A percentile compares a stretch with the other conserved stretches of the same genome.
Evolutionary conservation across 1,140 invertebrate genomes (phyloP).

Genomic region (Tribolium castaneum): DNA sequence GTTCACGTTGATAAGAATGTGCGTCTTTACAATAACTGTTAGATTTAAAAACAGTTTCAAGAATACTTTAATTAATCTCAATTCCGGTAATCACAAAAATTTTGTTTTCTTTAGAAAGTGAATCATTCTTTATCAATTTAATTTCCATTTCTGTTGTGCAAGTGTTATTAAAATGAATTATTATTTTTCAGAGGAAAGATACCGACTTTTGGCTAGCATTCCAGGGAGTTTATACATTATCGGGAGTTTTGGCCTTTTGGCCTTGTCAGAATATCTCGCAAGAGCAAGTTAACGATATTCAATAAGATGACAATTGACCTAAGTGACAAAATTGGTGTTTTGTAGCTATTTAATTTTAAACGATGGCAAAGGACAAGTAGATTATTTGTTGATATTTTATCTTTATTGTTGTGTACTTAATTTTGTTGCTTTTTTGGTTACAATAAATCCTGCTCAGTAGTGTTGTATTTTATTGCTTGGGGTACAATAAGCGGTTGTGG

Average conservation of each 20-base stretch:
- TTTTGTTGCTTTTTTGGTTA: conserved; percentile 13
- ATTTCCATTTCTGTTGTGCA: conserved; percentile 12
- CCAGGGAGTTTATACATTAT: conserved; percentile 75
- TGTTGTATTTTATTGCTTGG: not conserved
- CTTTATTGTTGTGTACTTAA: conserved; percentile 21
- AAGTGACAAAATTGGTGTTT: not conserved
- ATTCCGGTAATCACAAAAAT: too few species aligned
- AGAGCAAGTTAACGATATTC: not conserved
- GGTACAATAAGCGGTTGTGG: not conserved
- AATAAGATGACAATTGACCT: not conserved
- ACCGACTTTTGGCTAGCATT: conserved; percentile 77
- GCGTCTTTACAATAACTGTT: too few species aligned
- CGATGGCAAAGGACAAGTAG: not conserved
- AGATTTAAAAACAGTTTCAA: too few species aligned
- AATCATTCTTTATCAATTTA: not conserved
- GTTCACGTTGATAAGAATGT: too few species aligned
- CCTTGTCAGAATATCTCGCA: conserved; percentile 62
- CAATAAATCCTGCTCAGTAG: not conserved
- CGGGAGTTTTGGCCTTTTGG: conserved; percentile 73
- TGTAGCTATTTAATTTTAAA: conserved; percentile 19
- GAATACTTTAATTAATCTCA: too few species aligned
- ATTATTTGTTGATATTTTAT: conserved; percentile 35
- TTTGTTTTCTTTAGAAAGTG: not conserved
- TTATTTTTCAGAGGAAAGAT: conserved; percentile 77
- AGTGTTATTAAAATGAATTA: not conserved